Evolutionary conservation across 2,797 vertebrate species (phyloP).

Genomic region (Schizopygopsis pylzovi): DNA sequence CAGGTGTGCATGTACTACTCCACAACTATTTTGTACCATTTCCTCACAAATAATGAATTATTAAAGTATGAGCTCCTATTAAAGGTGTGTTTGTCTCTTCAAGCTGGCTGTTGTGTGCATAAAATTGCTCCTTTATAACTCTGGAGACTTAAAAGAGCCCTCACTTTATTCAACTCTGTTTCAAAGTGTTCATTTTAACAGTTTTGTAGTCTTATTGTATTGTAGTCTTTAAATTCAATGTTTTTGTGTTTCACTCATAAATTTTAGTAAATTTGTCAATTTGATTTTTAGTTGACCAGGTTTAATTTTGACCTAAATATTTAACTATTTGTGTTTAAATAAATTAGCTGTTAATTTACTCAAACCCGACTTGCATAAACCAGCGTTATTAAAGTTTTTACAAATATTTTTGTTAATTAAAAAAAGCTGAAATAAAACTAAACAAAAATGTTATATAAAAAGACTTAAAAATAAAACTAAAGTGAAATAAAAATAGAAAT

Average conservation of each 20-base stretch:
- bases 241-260: neutral
- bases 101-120: neutral
- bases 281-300: neutral
- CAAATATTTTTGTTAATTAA: neutral
- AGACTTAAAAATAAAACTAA: neutral
- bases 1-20: slow-evolving; percentile 47
- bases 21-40: slow-evolving; percentile 24
- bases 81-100: slow-evolving; percentile 35
- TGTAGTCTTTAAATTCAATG: neutral
- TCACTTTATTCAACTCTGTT: neutral
- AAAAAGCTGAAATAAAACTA: neutral
- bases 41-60: slow-evolving; percentile 39
- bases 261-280: neutral
- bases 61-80: slow-evolving; percentile 13
- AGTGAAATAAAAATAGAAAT: too few species aligned
- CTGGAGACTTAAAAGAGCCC: neutral
- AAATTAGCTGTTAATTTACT: neutral
- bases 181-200: neutral
- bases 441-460: neutral
- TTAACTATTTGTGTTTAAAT: neutral
- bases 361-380: neutral
- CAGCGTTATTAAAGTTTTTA: neutral
- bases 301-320: neutral
- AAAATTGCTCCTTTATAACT: neutral
- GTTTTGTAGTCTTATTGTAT: neutral